Evolutionary conservation across 37 sponge, comb jelly and placozoan genomes (phyloP), one percentile per base, ranked within the genome.

Genomic region (Halichondria panicea): DNA sequence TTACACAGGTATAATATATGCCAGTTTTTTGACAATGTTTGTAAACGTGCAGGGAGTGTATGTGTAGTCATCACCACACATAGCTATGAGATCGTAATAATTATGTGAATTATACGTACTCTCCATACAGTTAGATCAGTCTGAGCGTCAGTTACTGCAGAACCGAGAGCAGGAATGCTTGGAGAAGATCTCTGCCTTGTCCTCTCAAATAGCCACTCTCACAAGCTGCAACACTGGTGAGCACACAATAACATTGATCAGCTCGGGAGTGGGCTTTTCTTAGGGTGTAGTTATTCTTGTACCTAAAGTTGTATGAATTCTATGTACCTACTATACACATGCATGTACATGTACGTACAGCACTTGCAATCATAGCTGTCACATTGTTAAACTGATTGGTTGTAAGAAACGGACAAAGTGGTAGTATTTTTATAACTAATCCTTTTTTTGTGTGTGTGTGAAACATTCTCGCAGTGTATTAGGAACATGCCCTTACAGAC

Each of bases 171-270:
- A 68, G 24, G 54, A 50, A 6, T 65, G 69, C 68, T 46, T 80
- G 63, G 81, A 89, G 64, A 84, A 59, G 45, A 42, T 84, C 2
- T 34, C 69, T 1, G 57, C 71, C 6, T 19, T 80, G 48, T 70
- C 69, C 33, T 60, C 70, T 28, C 73, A 59, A 40, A 55, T 84
- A 4, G 90, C 90, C 30, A 76, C 75, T 33, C 75, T 84, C 32
- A 84, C 80, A 28, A 70, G 90, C 48, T 62, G 80, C 37, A 84
- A 89, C 22, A 74, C 73, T 55, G 65, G 85, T 89, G 45, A 31
- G 71, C 66, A 30, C 30, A 4, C 40, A 2, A 21, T 65, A 65
- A 15, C 52, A 48, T 11, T 48, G 15, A 11, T 11, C 61, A 59
- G 24, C 28, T 27, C 61, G 22, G 30, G 11, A 6, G 64, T 63